Evolutionary conservation across 2,113 vertebrate genomes (phyloP).

Genomic region (Microcebus tavaratra): DNA sequence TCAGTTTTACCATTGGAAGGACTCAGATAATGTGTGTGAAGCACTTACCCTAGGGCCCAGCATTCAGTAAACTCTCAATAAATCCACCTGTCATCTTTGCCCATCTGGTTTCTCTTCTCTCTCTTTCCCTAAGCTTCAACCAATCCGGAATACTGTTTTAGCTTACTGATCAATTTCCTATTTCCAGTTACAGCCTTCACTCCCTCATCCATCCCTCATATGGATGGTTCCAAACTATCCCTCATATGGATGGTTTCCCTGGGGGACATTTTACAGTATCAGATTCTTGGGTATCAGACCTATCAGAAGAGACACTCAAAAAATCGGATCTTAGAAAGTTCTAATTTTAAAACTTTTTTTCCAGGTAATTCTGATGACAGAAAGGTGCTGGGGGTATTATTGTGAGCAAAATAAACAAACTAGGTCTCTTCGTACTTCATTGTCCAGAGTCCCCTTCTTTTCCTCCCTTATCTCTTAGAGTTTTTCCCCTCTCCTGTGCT

Average conservation of each 20-base stretch:
- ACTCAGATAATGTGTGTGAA: not conserved
- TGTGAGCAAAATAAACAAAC: not conserved
- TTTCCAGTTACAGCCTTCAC: not conserved
- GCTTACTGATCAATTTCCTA: not conserved
- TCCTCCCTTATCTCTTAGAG: not conserved
- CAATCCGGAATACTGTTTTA: not conserved
- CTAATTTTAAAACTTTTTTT: not conserved
- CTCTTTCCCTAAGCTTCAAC: not conserved
- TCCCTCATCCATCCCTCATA: not conserved
- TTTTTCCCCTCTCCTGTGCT: not conserved
- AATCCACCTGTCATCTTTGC: not conserved
- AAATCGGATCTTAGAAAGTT: not conserved
- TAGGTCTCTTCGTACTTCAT: not conserved
- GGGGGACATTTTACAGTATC: not conserved
- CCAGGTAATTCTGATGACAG: not conserved
- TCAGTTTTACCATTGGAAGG: not conserved
- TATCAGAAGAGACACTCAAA: not conserved
- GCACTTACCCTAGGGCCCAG: not conserved
- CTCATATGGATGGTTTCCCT: not conserved
- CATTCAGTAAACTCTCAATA: not conserved
- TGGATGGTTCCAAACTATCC: not conserved
- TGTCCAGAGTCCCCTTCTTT: not conserved
- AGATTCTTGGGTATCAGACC: not conserved
- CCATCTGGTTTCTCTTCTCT: not conserved
- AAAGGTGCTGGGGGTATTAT: not conserved